Evolutionary conservation across 2,797 vertebrate genomes (phyloP), one percentile per base, ranked within the genome.

Genomic region (Cirrhinus mrigala): DNA sequence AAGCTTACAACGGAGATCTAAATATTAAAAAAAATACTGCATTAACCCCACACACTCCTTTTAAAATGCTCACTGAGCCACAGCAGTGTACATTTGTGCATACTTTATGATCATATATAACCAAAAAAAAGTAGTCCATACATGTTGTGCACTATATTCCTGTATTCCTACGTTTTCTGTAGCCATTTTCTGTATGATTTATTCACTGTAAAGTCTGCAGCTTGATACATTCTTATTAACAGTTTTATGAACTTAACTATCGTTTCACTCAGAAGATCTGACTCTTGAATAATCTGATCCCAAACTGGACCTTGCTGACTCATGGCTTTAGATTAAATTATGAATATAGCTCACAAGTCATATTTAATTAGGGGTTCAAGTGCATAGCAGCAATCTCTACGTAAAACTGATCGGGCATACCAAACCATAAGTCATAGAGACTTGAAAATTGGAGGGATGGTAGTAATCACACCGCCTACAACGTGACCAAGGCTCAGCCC

Each of bases 1-100:
- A 87, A 94, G 94, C 77, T 94, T 87, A 4, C 62, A 69, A 18
- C 1, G 68, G 85, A 96, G 68, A 14, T 90, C 92, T 93, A 62
- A 48, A 73, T 15, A 87, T 15, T 24, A 76, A 79, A 33, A 82
- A 6, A 69, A 20, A 8, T 15, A 1, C 24, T 1, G 6, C 4
- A 15, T 44, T 73, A 58, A 48, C 20, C 75, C 44, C 33, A 27
- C n/a, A 62, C 10, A 29, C 60, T 1, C 1, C 27, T 14, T 27
- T 14, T 14, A 37, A 58, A n/a, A 40, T 4, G 8, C 8, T 18
- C 70, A 73, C 70, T 50, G 11, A 12, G 27, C 16, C 10, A 75
- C 27, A 74, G 16, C 27, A 18, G 27, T 54, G 14, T 27, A 18
- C 46, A 18, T 71, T 24, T 46, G 14, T 70, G 9, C 10, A 3